Conservation (phyloP, 2,888 invertebrate species). For the Lochmaea crataegi region DNA sequence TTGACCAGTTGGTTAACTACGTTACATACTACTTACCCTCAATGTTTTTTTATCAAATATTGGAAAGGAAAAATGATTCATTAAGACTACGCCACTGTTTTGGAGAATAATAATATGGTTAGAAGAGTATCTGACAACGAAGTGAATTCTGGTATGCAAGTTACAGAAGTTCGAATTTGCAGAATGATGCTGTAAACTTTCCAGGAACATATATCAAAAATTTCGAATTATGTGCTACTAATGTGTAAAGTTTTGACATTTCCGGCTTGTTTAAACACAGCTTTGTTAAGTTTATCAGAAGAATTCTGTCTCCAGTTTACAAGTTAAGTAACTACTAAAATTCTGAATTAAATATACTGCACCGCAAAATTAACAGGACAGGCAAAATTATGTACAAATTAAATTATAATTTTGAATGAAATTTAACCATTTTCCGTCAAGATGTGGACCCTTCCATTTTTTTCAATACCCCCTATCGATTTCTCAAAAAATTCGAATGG, state of each 20-base stretch:
- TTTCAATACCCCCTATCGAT: too few species aligned
- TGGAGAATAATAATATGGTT: slow-evolving; percentile 27
- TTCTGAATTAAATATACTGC: too few species aligned
- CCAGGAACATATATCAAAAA: slow-evolving; percentile 28
- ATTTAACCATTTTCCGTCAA: too few species aligned
- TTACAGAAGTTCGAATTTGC: slow-evolving; percentile 29
- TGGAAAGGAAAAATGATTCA: too few species aligned
- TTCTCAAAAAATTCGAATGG: too few species aligned
- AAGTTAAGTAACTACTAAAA: neutral
- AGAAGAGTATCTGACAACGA: slow-evolving; percentile 21
- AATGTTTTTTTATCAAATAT: too few species aligned
- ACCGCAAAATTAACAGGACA: too few species aligned
- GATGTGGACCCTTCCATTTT: too few species aligned
- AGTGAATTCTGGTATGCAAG: slow-evolving; percentile 11
- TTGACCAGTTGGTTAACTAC: too few species aligned
- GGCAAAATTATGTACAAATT: too few species aligned
- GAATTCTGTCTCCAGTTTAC: slow-evolving; percentile 30
- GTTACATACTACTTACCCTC: too few species aligned
- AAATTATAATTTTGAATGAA: too few species aligned
- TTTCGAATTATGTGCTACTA: slow-evolving; percentile 32
- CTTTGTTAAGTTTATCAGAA: slow-evolving; percentile 29
- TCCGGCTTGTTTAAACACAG: slow-evolving; percentile 28
- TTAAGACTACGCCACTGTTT: slow-evolving; percentile 12
- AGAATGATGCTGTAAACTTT: slow-evolving; percentile 19
- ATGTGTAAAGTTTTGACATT: slow-evolving; percentile 31